Conservation (phyloP, 2,113 vertebrate genomes). For the Miniopterus natalensis region DNA sequence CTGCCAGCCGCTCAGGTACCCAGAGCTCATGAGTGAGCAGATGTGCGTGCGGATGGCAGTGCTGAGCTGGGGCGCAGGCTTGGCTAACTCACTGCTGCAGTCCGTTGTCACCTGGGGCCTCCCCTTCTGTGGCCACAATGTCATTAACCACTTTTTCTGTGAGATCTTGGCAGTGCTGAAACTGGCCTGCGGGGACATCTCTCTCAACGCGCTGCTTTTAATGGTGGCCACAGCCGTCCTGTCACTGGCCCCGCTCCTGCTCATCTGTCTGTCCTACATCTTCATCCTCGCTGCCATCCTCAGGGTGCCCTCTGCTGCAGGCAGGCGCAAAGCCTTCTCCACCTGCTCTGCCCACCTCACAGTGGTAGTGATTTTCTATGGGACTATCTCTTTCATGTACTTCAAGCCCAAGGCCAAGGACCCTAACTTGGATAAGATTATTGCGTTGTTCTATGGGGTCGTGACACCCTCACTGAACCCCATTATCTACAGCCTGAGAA, state of each 20-base stretch:
- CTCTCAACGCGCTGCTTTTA: conserved; percentile 53
- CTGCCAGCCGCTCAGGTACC: conserved; percentile 74
- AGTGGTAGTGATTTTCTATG: conserved; percentile 64
- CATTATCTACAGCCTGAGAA: conserved; percentile 82
- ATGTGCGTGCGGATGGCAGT: background rate
- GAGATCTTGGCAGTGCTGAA: conserved; percentile 80
- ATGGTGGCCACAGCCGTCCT: conserved; percentile 45
- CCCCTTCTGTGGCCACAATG: conserved; percentile 74
- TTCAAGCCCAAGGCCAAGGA: conserved; percentile 57
- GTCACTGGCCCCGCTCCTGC: background rate
- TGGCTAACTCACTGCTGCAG: conserved; percentile 66
- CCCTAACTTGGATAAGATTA: conserved; percentile 58
- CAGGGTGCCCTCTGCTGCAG: background rate
- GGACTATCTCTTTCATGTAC: conserved; percentile 71
- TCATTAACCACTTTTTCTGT: conserved; percentile 83
- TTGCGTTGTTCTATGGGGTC: conserved; percentile 62
- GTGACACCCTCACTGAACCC: conserved; percentile 78
- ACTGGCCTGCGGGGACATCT: conserved; percentile 76
- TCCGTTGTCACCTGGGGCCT: conserved; percentile 67
- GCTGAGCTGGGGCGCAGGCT: conserved; percentile 63
- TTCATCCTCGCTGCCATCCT: conserved; percentile 75
- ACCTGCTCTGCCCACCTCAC: conserved; percentile 73
- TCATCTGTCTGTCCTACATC: conserved; percentile 76
- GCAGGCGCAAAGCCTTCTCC: conserved; percentile 74
- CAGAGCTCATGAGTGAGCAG: conserved; percentile 62